Evolutionary conservation across 1,140 invertebrate genomes (phyloP), one percentile per base, ranked within the genome.

Genomic region (Teleopsis dalmanni): DNA sequence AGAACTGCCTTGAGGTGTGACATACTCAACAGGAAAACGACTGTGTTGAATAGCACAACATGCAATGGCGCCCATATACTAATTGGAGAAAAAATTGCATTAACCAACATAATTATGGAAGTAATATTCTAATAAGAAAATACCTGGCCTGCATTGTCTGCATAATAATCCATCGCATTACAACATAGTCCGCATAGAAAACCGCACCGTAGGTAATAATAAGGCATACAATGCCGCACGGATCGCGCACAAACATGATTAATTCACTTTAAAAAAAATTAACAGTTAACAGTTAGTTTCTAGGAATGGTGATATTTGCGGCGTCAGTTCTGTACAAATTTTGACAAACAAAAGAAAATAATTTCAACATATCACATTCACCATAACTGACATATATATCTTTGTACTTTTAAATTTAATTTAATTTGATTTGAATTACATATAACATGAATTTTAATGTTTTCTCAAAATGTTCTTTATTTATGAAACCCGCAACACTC

Each of bases 161-260:
- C 23, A 91, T 70, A 52, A 94, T 80, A 53, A 94, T 82, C 86
- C 90, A 93, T 71, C 81, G 74, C 44, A 91, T 78, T 10, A 94
- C 83, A 35, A 91, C 91, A 77, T 94, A 95, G 73, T 94, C 90
- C 4, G 90, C 90, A 71, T 95, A 94, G 56, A 90, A 79, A 31
- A 95, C 78, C 22, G 87, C 85, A 21, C 78, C 59, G 66, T 94
- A 95, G 11, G 88, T 91, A 50, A 93, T 78, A 43, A 88, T 70
- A 50, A 93, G 80, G 69, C 90, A 94, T 51, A 87, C 79, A 58
- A 94, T 82, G 53, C 91, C 91, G 70, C 91, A 95, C 29, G 88
- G 88, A 79, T 94, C 90, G 54, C 77, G 78, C 42, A 89, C 77
- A 54, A 82, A 81, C 13, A 61, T 59, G 66, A 70, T 70, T 44